These are phyloP conservation scores for Eupithecia subumbrata DNA, from an alignment of 2,888 invertebrate genomes.

Conservation along the genomic window DNA sequence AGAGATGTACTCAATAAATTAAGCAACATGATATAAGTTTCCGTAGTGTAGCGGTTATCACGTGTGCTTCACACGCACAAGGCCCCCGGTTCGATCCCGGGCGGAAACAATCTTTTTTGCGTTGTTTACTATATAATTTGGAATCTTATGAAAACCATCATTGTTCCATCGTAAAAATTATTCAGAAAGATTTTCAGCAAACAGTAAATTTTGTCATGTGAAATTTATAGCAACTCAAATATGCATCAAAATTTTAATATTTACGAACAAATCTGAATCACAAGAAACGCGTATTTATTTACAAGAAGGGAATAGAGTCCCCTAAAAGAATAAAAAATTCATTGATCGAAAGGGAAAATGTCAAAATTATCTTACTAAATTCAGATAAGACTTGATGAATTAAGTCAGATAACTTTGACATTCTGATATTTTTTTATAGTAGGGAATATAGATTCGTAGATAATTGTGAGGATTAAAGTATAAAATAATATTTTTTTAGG, in stretches of 20 bases:
- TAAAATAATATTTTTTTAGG: no score
- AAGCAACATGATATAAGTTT: conserved; percentile 66
- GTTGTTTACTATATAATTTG: background rate
- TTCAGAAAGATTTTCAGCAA: background rate
- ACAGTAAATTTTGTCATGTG: background rate
- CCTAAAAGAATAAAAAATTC: background rate
- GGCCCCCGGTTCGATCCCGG: conserved; percentile 89
- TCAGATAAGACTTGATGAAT: no score
- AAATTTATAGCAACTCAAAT: background rate
- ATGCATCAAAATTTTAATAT: background rate
- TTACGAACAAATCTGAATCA: background rate
- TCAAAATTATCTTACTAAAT: background rate
- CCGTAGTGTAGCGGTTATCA: conserved; percentile 92
- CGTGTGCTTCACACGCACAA: conserved; percentile 92
- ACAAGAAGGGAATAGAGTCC: background rate
- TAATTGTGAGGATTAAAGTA: background rate
- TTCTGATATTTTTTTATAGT: background rate
- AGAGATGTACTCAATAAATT: background rate
- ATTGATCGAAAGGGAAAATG: background rate
- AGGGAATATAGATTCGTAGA: background rate
- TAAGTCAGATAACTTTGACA: no score
- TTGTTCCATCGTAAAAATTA: background rate
- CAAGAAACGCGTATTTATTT: background rate
- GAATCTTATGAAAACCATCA: background rate
- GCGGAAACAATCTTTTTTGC: conserved; percentile 80